phyloP scores from a whole-genome alignment of 92 coral and sea anemone species.

The Pocillopora meandrina region DNA sequence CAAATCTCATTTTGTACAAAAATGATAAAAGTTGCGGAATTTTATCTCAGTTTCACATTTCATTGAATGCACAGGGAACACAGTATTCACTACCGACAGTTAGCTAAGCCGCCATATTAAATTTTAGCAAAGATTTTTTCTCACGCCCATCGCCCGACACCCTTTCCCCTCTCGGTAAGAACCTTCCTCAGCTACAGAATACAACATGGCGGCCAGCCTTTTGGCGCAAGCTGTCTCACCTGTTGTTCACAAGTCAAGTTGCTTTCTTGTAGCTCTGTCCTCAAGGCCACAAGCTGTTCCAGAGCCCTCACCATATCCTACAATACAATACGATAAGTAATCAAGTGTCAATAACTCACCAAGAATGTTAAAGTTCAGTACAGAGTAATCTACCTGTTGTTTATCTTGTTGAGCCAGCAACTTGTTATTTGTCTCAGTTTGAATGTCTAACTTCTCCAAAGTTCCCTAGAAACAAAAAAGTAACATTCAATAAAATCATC shows the following conservation, averaged over 20 bases:
- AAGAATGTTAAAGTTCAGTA: not conserved
- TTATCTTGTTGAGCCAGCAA: slow-evolving; percentile 84
- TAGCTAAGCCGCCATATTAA: no score
- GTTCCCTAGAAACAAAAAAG: slow-evolving; percentile 58
- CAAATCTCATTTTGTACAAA: not conserved
- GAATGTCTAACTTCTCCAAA: slow-evolving; percentile 88
- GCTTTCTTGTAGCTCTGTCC: slow-evolving; percentile 81
- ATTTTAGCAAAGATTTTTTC: not conserved
- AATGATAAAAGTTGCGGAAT: not conserved
- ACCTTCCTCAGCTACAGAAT: no score
- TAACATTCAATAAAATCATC: no score
- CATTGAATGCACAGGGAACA: no score
- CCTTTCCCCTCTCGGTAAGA: no score
- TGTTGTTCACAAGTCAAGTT: slow-evolving; percentile 77
- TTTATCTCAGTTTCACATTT: no score
- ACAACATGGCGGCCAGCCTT: no score
- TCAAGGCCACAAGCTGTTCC: slow-evolving; percentile 86
- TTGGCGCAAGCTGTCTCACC: slow-evolving; percentile 24
- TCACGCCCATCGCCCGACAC: no score
- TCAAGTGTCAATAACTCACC: not conserved
- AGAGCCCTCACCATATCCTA: slow-evolving; percentile 79
- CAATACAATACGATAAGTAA: not conserved
- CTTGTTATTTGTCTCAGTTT: slow-evolving; percentile 90
- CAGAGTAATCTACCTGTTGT: slow-evolving; percentile 50
- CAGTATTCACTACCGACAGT: no score